phyloP scores from a whole-genome alignment of 1,140 invertebrate genomes.

The Neodiprion fabricii region DNA sequence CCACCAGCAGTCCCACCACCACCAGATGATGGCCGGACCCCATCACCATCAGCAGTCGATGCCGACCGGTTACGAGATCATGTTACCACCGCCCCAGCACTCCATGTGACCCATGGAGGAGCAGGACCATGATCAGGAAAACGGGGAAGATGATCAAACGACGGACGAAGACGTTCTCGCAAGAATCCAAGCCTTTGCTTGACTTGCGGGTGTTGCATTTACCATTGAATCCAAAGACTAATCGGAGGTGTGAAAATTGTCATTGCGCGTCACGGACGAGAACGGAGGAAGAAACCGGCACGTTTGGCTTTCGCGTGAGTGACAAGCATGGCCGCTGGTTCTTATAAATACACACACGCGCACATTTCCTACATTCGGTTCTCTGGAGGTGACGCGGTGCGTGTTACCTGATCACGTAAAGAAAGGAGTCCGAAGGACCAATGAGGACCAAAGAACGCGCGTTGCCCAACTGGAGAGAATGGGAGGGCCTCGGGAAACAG shows the following conservation, averaged over 20 bases:
- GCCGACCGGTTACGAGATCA: conserved; percentile 55
- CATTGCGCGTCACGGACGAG: too few species aligned
- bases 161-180: conserved; percentile 36
- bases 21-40: conserved; percentile 51
- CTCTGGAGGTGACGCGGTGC: too few species aligned
- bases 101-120: conserved; percentile 54
- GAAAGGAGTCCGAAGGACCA: neutral
- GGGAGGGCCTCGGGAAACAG: neutral
- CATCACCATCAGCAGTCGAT: conserved; percentile 55
- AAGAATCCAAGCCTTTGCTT: conserved; percentile 42
- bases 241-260: too few species aligned
- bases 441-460: neutral
- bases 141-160: conserved; percentile 18
- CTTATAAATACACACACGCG: too few species aligned
- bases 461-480: conserved; percentile 1
- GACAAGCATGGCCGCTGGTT: too few species aligned
- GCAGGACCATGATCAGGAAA: conserved; percentile 26
- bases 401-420: too few species aligned
- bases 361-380: too few species aligned
- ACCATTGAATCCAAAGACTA: too few species aligned
- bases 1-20: conserved; percentile 56
- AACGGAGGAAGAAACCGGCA: too few species aligned
- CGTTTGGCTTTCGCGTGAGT: too few species aligned
- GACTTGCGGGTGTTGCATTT: conserved; percentile 17
- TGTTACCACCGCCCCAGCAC: conserved; percentile 55